Percentiles rank a stretch among this genome's conserved stretches.
phyloP scores from a whole-genome alignment of 1,140 invertebrate genomes.

The Leptonema lineaticorne region DNA sequence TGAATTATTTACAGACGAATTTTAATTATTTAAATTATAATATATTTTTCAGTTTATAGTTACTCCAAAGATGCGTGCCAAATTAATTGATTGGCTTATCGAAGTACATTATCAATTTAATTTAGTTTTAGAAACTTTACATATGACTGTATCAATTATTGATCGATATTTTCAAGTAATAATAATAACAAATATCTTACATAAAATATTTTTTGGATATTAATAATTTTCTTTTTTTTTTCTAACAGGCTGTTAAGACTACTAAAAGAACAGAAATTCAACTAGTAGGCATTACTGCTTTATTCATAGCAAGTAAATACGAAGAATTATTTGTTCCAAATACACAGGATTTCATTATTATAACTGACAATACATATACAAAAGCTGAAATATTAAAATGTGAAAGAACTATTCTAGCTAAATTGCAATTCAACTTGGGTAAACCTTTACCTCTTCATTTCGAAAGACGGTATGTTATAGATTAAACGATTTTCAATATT shows the following conservation, averaged over 20 bases:
- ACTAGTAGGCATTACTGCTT: conserved; percentile 85
- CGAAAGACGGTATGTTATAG: conserved; percentile 76
- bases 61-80: conserved; percentile 81
- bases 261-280: conserved; percentile 75
- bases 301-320: conserved; percentile 93
- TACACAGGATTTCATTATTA: conserved; percentile 87
- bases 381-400: conserved; percentile 79
- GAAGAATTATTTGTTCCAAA: conserved; percentile 93
- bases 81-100: conserved; percentile 91
- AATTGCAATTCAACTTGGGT: conserved; percentile 79
- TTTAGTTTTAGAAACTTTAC: conserved; percentile 87
- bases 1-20: conserved; percentile 63
- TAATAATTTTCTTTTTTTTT: too few relatives aligned
- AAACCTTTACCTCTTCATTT: conserved; percentile 87
- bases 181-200: too few relatives aligned
- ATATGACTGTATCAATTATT: conserved; percentile 83
- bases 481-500: too few relatives aligned
- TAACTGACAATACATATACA: conserved; percentile 87
- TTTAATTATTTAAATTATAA: background rate
- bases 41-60: conserved; percentile 50
- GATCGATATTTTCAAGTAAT: conserved; percentile 88
- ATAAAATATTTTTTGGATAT: too few relatives aligned
- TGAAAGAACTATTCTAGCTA: conserved; percentile 77
- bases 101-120: conserved; percentile 90
- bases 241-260: conserved; percentile 53